phyloP scores from a whole-genome alignment of 2,888 invertebrate species.

The Diaperis boleti region DNA sequence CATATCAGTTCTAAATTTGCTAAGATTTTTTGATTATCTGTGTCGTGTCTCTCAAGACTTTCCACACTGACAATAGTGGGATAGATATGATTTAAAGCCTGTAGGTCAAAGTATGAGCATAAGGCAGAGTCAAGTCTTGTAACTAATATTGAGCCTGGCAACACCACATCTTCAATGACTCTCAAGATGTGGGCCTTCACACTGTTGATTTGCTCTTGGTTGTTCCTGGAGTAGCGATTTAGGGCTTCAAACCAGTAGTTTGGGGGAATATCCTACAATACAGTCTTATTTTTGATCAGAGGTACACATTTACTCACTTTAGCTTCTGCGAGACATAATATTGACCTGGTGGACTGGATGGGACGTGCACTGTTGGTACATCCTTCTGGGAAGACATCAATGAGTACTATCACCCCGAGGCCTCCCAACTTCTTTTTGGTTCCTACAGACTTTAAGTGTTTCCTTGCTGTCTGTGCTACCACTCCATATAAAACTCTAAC shows the following conservation, averaged over 20 bases:
- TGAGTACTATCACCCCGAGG: conserved; percentile 71
- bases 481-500: conserved; percentile 72
- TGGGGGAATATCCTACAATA: conserved; percentile 57
- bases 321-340: conserved; percentile 77
- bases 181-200: conserved; percentile 47
- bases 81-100: conserved; percentile 48
- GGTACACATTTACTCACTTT: conserved; percentile 66
- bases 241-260: conserved; percentile 59
- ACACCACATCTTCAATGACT: conserved; percentile 56
- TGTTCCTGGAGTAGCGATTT: conserved; percentile 39
- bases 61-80: conserved; percentile 53
- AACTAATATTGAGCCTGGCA: conserved; percentile 62
- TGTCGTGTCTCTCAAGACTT: conserved; percentile 52
- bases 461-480: conserved; percentile 68
- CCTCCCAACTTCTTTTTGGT: conserved; percentile 71
- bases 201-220: too few relatives aligned
- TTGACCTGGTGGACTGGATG: conserved; percentile 70
- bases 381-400: conserved; percentile 74
- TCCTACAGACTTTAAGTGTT: conserved; percentile 66
- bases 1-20: conserved; percentile 73
- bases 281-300: background rate
- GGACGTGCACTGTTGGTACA: conserved; percentile 67
- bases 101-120: conserved; percentile 52
- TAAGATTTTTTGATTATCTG: conserved; percentile 44
- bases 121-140: conserved; percentile 54